Base-by-base conservation (phyloP, 1,140 invertebrate species). In the Limonius californicus region DNA sequence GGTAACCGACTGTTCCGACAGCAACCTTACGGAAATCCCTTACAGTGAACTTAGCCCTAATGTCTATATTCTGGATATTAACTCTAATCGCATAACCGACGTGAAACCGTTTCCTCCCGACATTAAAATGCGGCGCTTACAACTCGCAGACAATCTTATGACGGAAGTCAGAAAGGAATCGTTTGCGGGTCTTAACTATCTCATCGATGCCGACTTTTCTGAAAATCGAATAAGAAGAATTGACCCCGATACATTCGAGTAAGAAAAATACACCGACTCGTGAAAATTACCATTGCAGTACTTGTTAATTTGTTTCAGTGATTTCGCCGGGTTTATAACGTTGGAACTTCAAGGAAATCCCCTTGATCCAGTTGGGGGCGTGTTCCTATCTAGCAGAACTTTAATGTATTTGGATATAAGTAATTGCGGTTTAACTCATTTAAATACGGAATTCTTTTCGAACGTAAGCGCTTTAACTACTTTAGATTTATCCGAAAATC, bases 1-100 rank as follows among this genome's bases (percentile, higher is more conserved):
- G 87, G 87, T 89, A 61, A 88, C 86, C 0, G 87, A 89, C 67
- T 89, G 87, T 68, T 89, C 87, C 0, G 86, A 88, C 68, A 88
- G 85, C 73, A 88, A 88, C 72, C 77, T 88, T n/a, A 88, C 87
- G 1, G 79, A 79, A 54, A 83, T 88, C 16, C 87, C 87, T 0
- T 85, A 85, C 70, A 79, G 83, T 18, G 84, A 87, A 62, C 79
- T 89, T 27, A 87, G 86, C 70, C 78, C 80, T 12, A 87, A 86
- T 70, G 85, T 88, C 6, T 89, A 89, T 73, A 79, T 88, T 58
- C 74, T 89, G 59, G 86, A 89, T 70, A 79, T 89, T 76, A 88
- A 88, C 68, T 85, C 84, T 30, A 89, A 89, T 72, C 84, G 84
- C 63, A 80, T 89, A 35, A 83, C 80, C 1, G 74, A 76, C 0